phyloP scores from a whole-genome alignment of 2,797 vertebrate species.

The Morus bassanus region DNA sequence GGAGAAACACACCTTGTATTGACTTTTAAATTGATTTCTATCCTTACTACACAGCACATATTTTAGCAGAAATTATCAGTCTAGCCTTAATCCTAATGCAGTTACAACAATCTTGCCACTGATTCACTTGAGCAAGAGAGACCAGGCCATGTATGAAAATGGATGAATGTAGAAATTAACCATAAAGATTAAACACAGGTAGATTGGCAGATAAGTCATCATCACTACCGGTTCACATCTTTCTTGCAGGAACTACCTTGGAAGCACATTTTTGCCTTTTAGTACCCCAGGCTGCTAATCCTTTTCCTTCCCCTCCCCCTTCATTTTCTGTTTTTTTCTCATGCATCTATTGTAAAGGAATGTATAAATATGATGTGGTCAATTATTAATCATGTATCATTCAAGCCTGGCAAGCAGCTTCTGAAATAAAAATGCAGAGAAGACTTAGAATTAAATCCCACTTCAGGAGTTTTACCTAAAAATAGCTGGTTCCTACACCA shows the following conservation, averaged over 20 bases:
- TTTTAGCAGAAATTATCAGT: neutral
- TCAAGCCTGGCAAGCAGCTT: neutral
- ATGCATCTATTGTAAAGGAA: neutral
- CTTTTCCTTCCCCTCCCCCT: neutral
- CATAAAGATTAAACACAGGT: neutral
- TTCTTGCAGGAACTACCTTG: neutral
- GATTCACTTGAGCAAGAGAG: neutral
- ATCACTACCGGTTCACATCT: neutral
- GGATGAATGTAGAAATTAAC: neutral
- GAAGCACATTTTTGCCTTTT: neutral
- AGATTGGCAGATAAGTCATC: neutral
- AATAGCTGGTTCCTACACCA: conserved; percentile 8
- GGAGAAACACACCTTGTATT: neutral
- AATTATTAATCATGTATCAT: conserved; percentile 51
- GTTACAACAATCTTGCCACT: neutral
- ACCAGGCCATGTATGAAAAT: neutral
- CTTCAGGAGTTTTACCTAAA: conserved; percentile 33
- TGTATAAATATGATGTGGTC: neutral
- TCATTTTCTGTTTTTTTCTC: conserved; percentile 3
- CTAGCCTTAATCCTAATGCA: neutral
- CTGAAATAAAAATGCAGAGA: conserved; percentile 37
- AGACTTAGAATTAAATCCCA: conserved; percentile 11
- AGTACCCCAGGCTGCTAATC: neutral
- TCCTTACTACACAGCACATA: neutral
- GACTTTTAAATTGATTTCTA: neutral